Conservation (phyloP, 2,797 vertebrate genomes). For the Gymnodraco acuticeps region DNA sequence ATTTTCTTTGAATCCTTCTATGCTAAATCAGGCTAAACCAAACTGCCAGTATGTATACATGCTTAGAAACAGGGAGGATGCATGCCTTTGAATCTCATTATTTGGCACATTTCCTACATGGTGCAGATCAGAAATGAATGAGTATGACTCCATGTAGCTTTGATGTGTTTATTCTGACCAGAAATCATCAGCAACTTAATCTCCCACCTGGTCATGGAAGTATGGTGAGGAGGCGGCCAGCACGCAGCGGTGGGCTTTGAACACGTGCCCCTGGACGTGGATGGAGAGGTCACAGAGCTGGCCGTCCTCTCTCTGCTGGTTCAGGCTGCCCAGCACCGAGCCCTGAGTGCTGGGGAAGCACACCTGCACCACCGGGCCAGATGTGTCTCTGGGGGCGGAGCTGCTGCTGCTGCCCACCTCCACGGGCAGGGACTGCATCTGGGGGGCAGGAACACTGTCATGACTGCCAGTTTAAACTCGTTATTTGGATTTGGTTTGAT, state of each 20-base stretch:
- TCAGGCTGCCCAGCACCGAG: constrained; percentile 90
- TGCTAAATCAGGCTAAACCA: neutral
- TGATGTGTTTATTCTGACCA: neutral
- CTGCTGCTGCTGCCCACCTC: constrained; percentile 79
- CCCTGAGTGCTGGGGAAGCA: constrained; percentile 90
- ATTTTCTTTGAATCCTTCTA: neutral
- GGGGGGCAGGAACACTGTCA: neutral
- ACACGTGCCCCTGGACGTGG: constrained; percentile 93
- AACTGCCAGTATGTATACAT: no score
- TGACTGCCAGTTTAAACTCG: neutral
- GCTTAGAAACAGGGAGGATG: neutral
- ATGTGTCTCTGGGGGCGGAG: constrained; percentile 51
- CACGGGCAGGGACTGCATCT: constrained; percentile 80
- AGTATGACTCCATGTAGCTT: neutral
- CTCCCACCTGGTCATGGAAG: constrained; percentile 92
- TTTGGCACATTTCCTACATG: neutral
- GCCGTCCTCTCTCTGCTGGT: constrained; percentile 91
- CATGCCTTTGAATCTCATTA: neutral
- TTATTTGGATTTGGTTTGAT: rapidly evolving
- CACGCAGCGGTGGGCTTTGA: constrained; percentile 94
- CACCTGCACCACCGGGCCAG: constrained; percentile 86
- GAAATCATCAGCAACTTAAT: neutral
- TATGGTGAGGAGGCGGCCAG: constrained; percentile 94
- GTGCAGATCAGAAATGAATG: neutral
- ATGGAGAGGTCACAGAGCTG: constrained; percentile 94